Conservation (phyloP, 2,797 vertebrate genomes). For the Cossypha caffra region DNA sequence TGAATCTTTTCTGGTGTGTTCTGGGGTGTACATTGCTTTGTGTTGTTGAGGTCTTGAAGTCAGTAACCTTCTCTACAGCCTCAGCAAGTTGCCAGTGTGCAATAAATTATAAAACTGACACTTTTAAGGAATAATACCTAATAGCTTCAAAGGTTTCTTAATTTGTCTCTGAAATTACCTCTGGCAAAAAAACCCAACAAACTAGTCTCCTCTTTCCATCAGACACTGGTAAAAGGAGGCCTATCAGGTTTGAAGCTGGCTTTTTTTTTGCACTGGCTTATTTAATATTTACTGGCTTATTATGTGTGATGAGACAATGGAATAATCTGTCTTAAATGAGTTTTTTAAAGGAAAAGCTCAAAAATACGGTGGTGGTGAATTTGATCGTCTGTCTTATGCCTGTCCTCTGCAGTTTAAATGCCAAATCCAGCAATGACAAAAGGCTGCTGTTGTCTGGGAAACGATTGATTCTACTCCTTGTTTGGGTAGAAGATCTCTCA, state of each 20-base stretch:
- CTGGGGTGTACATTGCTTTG: background rate
- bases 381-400: background rate
- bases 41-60: background rate
- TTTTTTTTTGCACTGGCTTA: background rate
- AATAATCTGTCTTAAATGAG: background rate
- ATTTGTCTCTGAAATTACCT: background rate
- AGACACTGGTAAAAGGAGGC: background rate
- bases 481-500: background rate
- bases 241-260: background rate
- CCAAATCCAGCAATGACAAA: background rate
- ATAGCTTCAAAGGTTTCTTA: background rate
- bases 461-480: background rate
- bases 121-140: background rate
- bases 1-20: background rate
- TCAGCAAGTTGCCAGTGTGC: background rate
- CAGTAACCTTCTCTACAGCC: background rate
- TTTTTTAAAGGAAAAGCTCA: background rate
- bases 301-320: background rate
- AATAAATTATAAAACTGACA: background rate
- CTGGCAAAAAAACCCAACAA: background rate
- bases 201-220: background rate
- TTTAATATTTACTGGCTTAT: background rate
- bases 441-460: background rate
- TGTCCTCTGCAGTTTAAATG: background rate
- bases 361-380: background rate